Conservation (phyloP, 2,797 vertebrate genomes). For the Galagoides demidoff region DNA sequence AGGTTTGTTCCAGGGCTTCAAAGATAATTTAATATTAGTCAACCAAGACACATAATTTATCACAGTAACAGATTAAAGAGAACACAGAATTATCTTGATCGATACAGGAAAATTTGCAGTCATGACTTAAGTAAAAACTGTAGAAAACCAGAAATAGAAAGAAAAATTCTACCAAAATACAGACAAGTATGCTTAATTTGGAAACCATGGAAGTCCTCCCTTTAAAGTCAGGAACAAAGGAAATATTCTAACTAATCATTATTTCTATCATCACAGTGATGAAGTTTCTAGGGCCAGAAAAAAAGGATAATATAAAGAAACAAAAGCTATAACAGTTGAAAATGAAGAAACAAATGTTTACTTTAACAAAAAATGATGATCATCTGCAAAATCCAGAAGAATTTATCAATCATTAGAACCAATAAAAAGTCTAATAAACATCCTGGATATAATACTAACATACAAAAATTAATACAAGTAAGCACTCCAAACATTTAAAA, state of each 20-base stretch:
- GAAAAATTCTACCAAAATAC: not conserved
- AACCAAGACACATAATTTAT: not conserved
- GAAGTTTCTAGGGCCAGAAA: not conserved
- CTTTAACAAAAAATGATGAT: constrained; percentile 23
- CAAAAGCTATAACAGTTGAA: not conserved
- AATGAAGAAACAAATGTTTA: not conserved
- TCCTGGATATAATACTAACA: not conserved
- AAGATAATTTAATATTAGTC: not conserved
- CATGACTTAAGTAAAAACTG: not conserved
- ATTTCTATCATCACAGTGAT: not conserved
- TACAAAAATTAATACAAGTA: constrained; percentile 16
- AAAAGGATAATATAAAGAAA: not conserved
- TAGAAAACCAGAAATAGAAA: not conserved
- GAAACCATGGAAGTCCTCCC: not conserved
- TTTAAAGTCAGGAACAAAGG: not conserved
- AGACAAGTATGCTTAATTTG: not conserved
- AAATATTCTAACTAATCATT: not conserved
- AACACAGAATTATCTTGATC: not conserved
- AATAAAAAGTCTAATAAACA: constrained; percentile 22
- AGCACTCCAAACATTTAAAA: not conserved
- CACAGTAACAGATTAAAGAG: not conserved
- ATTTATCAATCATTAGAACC: not conserved
- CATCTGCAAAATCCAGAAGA: constrained; percentile 7
- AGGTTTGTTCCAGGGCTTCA: not conserved
- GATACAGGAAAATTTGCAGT: not conserved